Evolutionary conservation across 2,113 vertebrate genomes (phyloP), one percentile per base, ranked within the genome.

Genomic region (Bubo scandiacus): DNA sequence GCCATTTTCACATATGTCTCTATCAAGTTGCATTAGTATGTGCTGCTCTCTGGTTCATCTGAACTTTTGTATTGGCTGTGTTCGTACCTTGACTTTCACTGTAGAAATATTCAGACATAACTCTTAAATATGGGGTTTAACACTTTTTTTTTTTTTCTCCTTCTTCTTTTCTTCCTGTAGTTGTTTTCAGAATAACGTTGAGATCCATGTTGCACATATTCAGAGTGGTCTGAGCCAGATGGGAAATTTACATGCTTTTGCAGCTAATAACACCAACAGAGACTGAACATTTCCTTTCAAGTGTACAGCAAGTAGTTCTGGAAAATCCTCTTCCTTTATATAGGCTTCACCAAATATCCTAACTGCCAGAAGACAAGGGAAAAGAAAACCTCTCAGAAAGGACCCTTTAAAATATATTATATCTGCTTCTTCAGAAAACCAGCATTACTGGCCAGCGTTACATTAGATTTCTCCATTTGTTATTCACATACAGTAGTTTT

Each of bases 141-240:
- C n/a, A 8, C 13, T 86, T 93, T 72, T 89, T 91, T 89, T 91
- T 89, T 49, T 88, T 90, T 36, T 59, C 75, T 90, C 90, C 92
- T 32, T 27, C 73, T 93, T 66, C 40, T 84, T 92, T 71, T 89
- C 59, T 87, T 61, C 22, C 72, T 18, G 5, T 11, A 99, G 99
- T 95, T 99, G 99, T 97, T 99, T 99, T 98, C 99, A 99, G 98
- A 99, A 99, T 97, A 99, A 99, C 3, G 99, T 99, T 20, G 99
- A 99, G 98, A 99, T 99, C 97, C 99, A 99, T 6, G 99, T 99
- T 96, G 99, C 99, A 96, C 99, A 99, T 96, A 99, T 99, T 97
- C 99, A 99, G 98, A 99, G 99, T 38, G 99, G 99, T 94, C 98
- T 99, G 96, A 99, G 99, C 98, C 99, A 99, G 97, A 99, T 99